Evolutionary conservation across 2,888 invertebrate species (phyloP), one percentile per base, ranked within the genome.

Genomic region (Aleiodes testaceus): DNA sequence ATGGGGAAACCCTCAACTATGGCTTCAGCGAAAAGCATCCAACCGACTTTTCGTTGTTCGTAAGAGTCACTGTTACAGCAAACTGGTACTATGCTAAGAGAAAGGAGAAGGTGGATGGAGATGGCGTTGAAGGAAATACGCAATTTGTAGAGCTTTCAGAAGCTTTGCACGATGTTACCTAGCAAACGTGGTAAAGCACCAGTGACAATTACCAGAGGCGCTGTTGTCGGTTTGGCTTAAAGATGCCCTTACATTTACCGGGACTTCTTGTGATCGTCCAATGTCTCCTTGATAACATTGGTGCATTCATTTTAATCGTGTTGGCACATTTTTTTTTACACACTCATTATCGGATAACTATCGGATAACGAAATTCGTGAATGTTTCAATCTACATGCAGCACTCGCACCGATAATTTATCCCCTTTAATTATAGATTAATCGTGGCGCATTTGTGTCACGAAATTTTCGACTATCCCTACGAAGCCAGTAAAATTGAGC

Each of bases 101-200:
- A 61, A 42, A 61, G 18, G 61, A 16, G 42, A 42, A 30, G 59
- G 11, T 14, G 44, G 11, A 11, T 36, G 73, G 75, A 68, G 78
- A 76, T 76, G 72, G 72, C 76, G 75, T 74, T 72, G 76, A 74
- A 75, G 78, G 76, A 75, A 77, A 78, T 76, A 78, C 80, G 81
- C 81, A 83, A 84, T 84, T 84, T 84, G 82, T 82, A 77, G 81
- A 82, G 82, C 80, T 82, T 82, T 83, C 80, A 80, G 77, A 75
- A 79, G 81, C 81, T 83, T 81, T 80, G 78, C 79, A 79, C 77
- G 68, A 74, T 71, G 77, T 73, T 75, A 36, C 73, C 73, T 75
- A 77, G 78, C 77, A 76, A 80, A 78, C 77, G 78, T 77, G 77
- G 76, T 78, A 70, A 76, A 77, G 78, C 78, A 79, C 36, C 79